Conservation (phyloP, 2,888 invertebrate genomes). For the Rhogogaster chlorosoma region DNA sequence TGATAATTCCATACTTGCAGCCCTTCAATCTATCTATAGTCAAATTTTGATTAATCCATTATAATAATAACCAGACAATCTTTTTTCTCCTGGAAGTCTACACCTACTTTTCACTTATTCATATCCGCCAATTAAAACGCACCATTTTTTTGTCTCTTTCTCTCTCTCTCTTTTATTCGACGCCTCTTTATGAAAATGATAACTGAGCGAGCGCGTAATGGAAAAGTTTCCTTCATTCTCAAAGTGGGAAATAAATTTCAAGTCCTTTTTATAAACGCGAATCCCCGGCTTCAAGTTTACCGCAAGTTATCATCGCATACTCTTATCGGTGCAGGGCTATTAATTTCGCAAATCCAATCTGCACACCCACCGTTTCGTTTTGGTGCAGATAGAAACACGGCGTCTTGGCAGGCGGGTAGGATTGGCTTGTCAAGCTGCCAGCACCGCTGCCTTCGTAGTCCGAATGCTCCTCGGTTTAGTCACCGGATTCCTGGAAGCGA, state of each 20-base stretch:
- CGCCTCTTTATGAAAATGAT: neutral
- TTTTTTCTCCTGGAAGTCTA: neutral
- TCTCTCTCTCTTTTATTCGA: neutral
- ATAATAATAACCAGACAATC: conserved; percentile 3
- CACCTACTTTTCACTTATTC: neutral
- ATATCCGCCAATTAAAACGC: neutral
- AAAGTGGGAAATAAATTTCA: neutral
- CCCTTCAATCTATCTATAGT: conserved; percentile 15
- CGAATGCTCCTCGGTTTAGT: conserved; percentile 65
- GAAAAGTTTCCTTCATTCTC: neutral
- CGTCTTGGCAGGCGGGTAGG: conserved; percentile 72
- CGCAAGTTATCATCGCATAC: conserved; percentile 3
- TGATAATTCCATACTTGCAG: conserved; percentile 39
- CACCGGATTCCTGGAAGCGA: conserved; percentile 66
- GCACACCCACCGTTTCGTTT: conserved; percentile 68
- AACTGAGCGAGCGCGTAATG: neutral
- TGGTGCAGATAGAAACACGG: conserved; percentile 74
- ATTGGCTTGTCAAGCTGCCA: conserved; percentile 77
- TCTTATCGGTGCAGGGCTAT: conserved; percentile 29
- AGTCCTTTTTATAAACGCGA: neutral
- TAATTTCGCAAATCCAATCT: conserved; percentile 45
- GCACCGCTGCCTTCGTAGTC: conserved; percentile 60
- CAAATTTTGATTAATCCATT: conserved; percentile 41
- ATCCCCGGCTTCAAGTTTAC: neutral
- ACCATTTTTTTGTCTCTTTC: neutral